Evolutionary conservation across 2,888 invertebrate genomes (phyloP).

Genomic region (Protophormia terraenovae): DNA sequence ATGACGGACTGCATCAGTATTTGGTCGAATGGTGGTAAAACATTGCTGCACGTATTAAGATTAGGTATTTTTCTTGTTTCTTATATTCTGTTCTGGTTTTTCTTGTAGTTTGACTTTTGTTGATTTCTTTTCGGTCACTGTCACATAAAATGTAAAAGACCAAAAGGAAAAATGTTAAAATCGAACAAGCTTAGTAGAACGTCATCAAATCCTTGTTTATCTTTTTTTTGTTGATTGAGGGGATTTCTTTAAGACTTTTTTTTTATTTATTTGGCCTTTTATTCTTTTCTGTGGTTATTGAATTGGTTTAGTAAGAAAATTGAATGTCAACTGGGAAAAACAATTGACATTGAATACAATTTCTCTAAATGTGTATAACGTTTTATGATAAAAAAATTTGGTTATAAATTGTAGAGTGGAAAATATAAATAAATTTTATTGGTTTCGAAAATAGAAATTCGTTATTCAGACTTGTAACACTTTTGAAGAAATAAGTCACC

Average conservation of each 20-base stretch:
- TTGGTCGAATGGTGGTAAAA: conserved; percentile 4
- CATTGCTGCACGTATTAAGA: conserved; percentile 52
- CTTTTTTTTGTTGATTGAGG: conserved; percentile 49
- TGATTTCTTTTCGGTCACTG: conserved; percentile 16
- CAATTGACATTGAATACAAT: conserved; percentile 28
- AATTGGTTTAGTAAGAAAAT: conserved; percentile 6
- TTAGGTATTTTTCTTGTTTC: conserved; percentile 49
- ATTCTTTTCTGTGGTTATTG: background rate
- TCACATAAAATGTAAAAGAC: background rate
- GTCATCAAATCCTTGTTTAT: conserved; percentile 50
- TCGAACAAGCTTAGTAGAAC: conserved; percentile 37
- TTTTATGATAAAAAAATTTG: conserved; percentile 13
- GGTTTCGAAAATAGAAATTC: too few relatives aligned
- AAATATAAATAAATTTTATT: too few relatives aligned
- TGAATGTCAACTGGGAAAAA: conserved; percentile 25
- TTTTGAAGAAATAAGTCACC: too few relatives aligned
- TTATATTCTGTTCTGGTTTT: conserved; percentile 12
- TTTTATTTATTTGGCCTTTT: conserved; percentile 10
- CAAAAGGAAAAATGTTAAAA: conserved; percentile 4
- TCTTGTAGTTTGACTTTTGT: background rate
- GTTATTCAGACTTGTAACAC: too few relatives aligned
- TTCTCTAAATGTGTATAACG: background rate
- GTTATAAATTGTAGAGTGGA: background rate
- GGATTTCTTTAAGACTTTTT: conserved; percentile 24
- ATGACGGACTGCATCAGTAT: background rate